Base-by-base conservation (phyloP, 2,113 vertebrate genomes). In the Recurvirostra avosetta region DNA sequence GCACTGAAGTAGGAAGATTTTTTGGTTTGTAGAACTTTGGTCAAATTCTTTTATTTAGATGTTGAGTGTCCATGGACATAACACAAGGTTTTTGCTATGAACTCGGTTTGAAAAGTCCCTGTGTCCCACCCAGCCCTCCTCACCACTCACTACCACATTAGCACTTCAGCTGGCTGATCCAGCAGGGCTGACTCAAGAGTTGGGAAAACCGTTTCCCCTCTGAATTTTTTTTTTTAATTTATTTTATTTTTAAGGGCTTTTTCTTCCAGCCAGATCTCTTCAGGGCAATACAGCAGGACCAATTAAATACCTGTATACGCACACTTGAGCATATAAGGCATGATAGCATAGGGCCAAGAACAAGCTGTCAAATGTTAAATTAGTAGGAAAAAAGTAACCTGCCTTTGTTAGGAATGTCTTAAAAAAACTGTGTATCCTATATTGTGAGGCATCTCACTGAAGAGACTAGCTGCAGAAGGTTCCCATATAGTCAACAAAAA, bases 1-100 rank as follows among this genome's bases (percentile, higher is more conserved):
- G 2, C 19, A 68, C 12, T 52, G 12, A 58, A 58, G 32, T 11
- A 52, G 34, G 34, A 72, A 83, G 32, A 26, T 49, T 26, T 1
- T 29, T 73, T 55, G 29, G 8, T 32, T 67, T 47, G 7, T 45
- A 55, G 36, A 72, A 56, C 9, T 66, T 62, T 9, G n/a, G 14
- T 34, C 23, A 30, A 47, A 16, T 6, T 29, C 11, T 61, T 83
- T 68, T 17, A 14, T 61, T 73, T 81, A 65, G 19, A 41, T 32
- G 15, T 53, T 79, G 18, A 73, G 8, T 40, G 6, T 4, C 7
- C 9, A 4, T 0, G 1, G 27, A 25, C 9, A 25, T 14, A 45
- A 34, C 6, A 11, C 8, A 49, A 11, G 0, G 1, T n/a, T 75
- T 83, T 62, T 53, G 16, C 12, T 32, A 9, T 20, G 27, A 83